These are phyloP conservation scores for Prostheceraeus crozeri DNA, from an alignment of 2,888 invertebrate species.

Conservation along the genomic window DNA sequence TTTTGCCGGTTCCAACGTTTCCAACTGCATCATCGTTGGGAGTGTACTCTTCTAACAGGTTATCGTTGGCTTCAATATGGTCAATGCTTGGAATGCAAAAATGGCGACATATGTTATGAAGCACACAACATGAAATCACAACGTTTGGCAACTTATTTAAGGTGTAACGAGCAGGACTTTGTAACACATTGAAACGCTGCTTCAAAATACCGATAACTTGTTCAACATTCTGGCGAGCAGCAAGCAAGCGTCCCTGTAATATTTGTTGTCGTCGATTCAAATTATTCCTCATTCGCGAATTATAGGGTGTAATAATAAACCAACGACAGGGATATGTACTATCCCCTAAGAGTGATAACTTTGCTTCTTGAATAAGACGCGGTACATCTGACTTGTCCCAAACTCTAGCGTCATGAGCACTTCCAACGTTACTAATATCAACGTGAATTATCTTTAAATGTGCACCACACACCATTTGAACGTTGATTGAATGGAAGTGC, in stretches of 20 bases:
- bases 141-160: neutral
- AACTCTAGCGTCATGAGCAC: conserved; percentile 42
- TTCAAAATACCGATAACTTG: no score
- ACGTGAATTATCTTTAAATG: conserved; percentile 40
- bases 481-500: conserved; percentile 43
- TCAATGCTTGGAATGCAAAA: conserved; percentile 4
- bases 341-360: conserved; percentile 33
- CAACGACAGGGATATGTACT: conserved; percentile 38
- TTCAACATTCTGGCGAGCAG: neutral
- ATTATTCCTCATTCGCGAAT: conserved; percentile 6
- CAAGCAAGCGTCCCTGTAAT: neutral
- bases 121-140: conserved; percentile 2
- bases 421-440: conserved; percentile 41
- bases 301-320: conserved; percentile 37
- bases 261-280: neutral
- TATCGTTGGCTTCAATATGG: no score
- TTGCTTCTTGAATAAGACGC: conserved; percentile 5
- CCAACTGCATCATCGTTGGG: no score
- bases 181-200: no score
- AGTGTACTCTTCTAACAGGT: no score
- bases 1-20: no score
- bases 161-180: no score
- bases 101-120: conserved; percentile 16
- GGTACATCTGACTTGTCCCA: conserved; percentile 36
- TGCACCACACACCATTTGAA: conserved; percentile 41